A percentile compares a stretch with the other conserved stretches of the same genome.
These are phyloP conservation scores for Siniperca obscura DNA, from an alignment of 2,797 vertebrate genomes.

Conservation along the genomic window DNA sequence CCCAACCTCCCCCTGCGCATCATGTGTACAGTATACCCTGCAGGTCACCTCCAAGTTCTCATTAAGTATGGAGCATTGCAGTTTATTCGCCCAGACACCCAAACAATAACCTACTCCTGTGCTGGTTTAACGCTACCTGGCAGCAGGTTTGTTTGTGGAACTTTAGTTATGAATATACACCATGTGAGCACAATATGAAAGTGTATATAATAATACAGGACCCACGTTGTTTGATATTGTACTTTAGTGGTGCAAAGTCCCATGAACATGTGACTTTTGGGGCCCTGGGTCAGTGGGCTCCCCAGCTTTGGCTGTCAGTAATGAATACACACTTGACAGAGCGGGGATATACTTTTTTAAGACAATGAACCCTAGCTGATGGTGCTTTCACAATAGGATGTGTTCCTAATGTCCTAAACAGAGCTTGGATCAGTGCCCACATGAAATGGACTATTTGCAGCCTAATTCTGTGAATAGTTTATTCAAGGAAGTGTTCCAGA, in stretches of 20 bases:
- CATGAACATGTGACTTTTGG: background rate
- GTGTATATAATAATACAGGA: background rate
- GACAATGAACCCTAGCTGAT: conserved; percentile 6
- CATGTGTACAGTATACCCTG: too few relatives aligned
- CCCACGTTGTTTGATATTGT: background rate
- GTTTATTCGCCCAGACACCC: background rate
- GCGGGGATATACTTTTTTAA: background rate
- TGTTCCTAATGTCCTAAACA: conserved; percentile 45
- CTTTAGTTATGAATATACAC: background rate
- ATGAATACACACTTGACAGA: background rate
- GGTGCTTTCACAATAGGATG: conserved; percentile 52
- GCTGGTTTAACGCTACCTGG: background rate
- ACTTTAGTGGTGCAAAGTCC: background rate
- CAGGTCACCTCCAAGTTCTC: background rate
- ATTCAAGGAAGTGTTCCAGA: conserved; percentile 45
- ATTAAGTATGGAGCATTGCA: background rate
- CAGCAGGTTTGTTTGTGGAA: background rate
- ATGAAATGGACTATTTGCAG: conserved; percentile 13
- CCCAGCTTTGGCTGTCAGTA: background rate
- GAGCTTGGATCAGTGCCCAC: conserved; percentile 20
- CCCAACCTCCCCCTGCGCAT: too few relatives aligned
- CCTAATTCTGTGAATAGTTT: conserved; percentile 57
- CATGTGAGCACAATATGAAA: background rate
- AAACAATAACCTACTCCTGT: background rate
- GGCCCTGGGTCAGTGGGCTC: background rate